phyloP scores from a whole-genome alignment of 2,113 vertebrate species.

The Apus apus region DNA sequence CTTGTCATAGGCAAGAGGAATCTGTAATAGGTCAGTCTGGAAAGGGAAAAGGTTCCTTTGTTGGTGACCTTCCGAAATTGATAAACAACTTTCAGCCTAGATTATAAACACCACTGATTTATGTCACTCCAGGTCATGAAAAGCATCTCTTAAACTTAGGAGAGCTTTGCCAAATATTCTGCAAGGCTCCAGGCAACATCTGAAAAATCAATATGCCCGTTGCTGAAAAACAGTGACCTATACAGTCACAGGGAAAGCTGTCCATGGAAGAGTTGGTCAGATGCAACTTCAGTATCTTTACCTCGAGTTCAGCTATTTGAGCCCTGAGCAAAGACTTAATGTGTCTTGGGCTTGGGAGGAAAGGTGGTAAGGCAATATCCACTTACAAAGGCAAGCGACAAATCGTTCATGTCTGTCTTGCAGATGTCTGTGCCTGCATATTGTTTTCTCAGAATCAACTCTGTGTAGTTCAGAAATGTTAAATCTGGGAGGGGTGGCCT shows the following conservation, averaged over 20 bases:
- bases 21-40: neutral
- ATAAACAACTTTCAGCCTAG: neutral
- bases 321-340: neutral
- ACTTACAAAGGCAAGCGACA: neutral
- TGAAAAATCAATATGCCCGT: neutral
- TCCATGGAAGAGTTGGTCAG: neutral
- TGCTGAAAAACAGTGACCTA: neutral
- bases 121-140: neutral
- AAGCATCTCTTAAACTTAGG: neutral
- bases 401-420: neutral
- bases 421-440: neutral
- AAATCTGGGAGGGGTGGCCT: neutral
- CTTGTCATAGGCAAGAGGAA: neutral
- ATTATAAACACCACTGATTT: neutral
- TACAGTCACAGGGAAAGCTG: neutral
- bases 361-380: neutral
- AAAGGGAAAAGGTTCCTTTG: neutral
- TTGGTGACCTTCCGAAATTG: neutral
- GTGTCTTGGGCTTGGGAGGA: neutral
- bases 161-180: neutral
- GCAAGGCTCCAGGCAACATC: neutral
- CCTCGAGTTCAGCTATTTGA: neutral
- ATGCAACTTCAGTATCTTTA: neutral
- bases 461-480: neutral
- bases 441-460: neutral